These are phyloP conservation scores for Lepidiolamprologus cunningtoni DNA, from an alignment of 2,113 vertebrate species.

Conservation along the genomic window DNA sequence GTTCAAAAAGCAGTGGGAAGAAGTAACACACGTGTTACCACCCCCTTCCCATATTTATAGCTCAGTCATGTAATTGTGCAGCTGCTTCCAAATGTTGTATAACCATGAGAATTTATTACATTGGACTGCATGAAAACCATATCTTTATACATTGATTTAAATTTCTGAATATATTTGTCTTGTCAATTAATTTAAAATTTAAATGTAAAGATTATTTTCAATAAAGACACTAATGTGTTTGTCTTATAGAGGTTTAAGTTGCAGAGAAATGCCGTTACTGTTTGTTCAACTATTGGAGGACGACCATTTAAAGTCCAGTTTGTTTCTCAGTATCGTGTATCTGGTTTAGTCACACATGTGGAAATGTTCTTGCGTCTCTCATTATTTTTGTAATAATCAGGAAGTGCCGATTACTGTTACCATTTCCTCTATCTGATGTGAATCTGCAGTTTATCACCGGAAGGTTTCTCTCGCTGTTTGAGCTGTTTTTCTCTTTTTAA, in stretches of 20 bases:
- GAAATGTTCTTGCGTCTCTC: not conserved
- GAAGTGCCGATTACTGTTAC: fast-evolving
- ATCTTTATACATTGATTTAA: not conserved
- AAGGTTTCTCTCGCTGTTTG: not conserved
- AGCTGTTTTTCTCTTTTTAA: fast-evolving
- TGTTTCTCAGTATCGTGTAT: not conserved
- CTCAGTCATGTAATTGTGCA: not conserved
- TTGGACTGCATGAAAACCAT: fast-evolving
- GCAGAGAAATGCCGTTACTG: not conserved
- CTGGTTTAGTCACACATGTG: not conserved
- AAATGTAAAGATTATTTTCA: not conserved
- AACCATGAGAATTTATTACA: not conserved
- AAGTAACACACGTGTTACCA: not conserved
- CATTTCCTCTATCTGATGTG: not conserved
- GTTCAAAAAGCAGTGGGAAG: not conserved
- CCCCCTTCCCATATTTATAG: not conserved
- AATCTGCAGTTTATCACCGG: not conserved
- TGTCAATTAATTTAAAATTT: fast-evolving
- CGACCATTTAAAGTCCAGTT: not conserved
- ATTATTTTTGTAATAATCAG: not conserved
- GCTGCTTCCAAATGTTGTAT: not conserved
- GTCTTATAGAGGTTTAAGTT: not conserved
- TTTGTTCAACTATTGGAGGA: not conserved
- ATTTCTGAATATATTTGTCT: not conserved
- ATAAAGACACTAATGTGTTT: not conserved